These are phyloP conservation scores for Babyrousa celebensis DNA, from an alignment of 2,797 vertebrate genomes.

Conservation along the genomic window DNA sequence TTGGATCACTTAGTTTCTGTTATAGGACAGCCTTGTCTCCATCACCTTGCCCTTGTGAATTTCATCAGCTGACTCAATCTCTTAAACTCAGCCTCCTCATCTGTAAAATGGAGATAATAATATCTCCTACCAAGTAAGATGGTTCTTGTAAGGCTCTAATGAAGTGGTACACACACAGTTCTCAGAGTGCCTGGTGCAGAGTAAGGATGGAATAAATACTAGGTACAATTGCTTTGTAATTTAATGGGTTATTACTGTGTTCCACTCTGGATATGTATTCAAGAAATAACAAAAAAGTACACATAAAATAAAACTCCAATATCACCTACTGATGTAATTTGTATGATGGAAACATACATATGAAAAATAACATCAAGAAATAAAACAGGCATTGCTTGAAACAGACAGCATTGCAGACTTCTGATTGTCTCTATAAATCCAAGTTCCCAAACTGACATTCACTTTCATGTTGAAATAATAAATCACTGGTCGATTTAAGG, in stretches of 20 bases:
- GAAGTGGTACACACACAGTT: neutral
- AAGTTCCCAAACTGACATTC: neutral
- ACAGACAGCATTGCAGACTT: neutral
- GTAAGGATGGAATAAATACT: neutral
- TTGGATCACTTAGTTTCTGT: neutral
- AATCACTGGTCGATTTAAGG: neutral
- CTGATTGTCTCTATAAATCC: neutral
- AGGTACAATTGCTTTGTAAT: neutral
- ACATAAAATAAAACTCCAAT: neutral
- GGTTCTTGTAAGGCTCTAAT: neutral
- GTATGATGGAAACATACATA: neutral
- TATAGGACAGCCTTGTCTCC: neutral
- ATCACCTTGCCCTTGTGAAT: neutral
- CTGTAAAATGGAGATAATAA: neutral
- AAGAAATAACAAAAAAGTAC: neutral
- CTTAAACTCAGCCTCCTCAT: neutral
- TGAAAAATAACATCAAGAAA: neutral
- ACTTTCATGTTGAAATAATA: slow-evolving; percentile 53
- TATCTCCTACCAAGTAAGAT: neutral
- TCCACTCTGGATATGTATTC: neutral
- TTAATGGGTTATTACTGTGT: neutral
- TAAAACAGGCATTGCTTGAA: neutral
- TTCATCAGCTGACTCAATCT: neutral
- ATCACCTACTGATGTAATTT: neutral
- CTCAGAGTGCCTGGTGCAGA: neutral